These are phyloP conservation scores for Lydus trimaculatus DNA, from an alignment of 2,888 invertebrate genomes.

Conservation along the genomic window DNA sequence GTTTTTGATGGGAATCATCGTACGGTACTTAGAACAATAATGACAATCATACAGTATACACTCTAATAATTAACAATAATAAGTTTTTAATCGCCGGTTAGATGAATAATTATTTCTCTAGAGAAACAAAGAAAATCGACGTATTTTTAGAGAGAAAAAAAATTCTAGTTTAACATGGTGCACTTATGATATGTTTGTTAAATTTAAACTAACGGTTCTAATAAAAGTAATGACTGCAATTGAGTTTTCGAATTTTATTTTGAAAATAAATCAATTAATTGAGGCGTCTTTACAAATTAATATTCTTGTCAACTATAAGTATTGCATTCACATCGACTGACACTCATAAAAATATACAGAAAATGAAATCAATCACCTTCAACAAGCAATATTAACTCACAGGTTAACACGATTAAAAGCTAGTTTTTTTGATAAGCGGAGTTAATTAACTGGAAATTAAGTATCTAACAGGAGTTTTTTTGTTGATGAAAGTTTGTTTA, in stretches of 20 bases:
- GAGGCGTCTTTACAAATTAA: not conserved
- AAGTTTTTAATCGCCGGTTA: not conserved
- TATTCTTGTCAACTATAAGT: not conserved
- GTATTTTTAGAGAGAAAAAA: not conserved
- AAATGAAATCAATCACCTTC: constrained; percentile 2
- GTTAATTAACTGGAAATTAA: not conserved
- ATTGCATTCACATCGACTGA: not conserved
- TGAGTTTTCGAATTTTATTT: not conserved
- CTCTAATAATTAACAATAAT: constrained; percentile 4
- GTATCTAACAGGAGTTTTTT: not conserved
- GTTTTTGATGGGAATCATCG: not conserved
- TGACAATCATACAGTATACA: not conserved
- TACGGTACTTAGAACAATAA: not conserved
- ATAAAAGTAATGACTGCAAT: not conserved
- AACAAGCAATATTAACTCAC: not conserved
- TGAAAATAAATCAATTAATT: not conserved
- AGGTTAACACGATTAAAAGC: not conserved
- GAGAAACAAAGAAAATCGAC: constrained; percentile 1
- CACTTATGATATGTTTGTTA: not conserved
- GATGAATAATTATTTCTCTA: constrained; percentile 3
- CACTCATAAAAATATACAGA: not conserved
- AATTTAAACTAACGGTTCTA: not conserved
- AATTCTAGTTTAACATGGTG: too few species aligned
- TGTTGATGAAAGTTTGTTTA: not conserved
- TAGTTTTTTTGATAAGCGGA: not conserved